phyloP scores from a whole-genome alignment of 2,113 vertebrate species.

The Eurypyga helias region DNA sequence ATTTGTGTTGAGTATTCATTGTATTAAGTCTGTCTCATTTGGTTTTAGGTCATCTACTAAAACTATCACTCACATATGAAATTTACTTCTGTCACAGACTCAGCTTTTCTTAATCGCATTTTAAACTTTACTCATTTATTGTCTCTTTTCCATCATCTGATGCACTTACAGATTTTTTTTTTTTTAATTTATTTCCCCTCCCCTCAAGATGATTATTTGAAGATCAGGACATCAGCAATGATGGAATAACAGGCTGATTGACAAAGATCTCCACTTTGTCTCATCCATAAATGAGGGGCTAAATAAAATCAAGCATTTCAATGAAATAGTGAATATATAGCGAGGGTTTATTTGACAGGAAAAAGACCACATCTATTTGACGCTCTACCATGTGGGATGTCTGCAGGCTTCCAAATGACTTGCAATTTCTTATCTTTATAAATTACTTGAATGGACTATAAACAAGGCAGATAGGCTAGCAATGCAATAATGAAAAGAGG shows the following conservation, averaged over 20 bases:
- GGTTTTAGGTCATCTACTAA: background rate
- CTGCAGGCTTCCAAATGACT: slow-evolving; percentile 23
- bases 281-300: background rate
- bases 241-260: slow-evolving; percentile 2
- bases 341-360: slow-evolving; percentile 4
- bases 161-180: background rate
- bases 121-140: background rate
- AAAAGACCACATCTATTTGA: background rate
- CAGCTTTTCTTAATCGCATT: slow-evolving; percentile 22
- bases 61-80: background rate
- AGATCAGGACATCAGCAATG: background rate
- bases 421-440: slow-evolving; percentile 57
- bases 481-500: slow-evolving; percentile 51
- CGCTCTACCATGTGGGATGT: background rate
- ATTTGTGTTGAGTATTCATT: background rate
- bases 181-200: background rate
- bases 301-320: background rate
- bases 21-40: background rate
- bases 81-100: background rate
- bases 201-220: background rate
- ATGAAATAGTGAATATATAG: background rate
- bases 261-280: background rate
- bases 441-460: slow-evolving; percentile 56
- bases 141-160: background rate
- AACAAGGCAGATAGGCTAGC: slow-evolving; percentile 56